Conservation (phyloP, 1,140 invertebrate genomes). For the Temnothorax nylanderi region DNA sequence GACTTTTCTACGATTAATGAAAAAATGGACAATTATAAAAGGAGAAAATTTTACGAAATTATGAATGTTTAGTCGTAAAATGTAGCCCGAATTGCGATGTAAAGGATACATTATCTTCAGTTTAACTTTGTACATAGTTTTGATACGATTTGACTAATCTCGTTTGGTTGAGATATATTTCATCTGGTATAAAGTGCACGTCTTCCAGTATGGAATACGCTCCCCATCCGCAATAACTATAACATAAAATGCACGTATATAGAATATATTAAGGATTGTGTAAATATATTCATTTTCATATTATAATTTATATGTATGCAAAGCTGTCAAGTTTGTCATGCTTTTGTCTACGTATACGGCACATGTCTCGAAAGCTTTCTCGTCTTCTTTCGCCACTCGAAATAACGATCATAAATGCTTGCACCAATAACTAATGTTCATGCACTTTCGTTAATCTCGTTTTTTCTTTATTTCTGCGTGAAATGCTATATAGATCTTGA, state of each 20-base stretch:
- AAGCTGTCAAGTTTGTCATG: neutral
- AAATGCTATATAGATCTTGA: neutral
- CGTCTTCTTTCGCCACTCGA: slow-evolving; percentile 30
- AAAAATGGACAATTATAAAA: neutral
- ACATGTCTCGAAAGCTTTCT: slow-evolving; percentile 18
- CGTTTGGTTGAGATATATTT: neutral
- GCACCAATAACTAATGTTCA: slow-evolving; percentile 4
- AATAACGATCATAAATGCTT: slow-evolving; percentile 28
- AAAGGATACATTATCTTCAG: slow-evolving; percentile 22
- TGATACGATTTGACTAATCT: slow-evolving; percentile 4
- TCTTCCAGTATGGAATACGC: slow-evolving; percentile 22
- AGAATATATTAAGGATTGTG: neutral
- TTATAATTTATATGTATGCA: neutral
- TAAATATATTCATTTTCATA: neutral
- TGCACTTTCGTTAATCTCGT: slow-evolving; percentile 4
- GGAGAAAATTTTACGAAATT: neutral
- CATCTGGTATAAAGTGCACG: slow-evolving; percentile 5
- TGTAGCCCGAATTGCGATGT: neutral
- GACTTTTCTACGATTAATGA: neutral
- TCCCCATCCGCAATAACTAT: slow-evolving; percentile 24
- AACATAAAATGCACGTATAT: neutral
- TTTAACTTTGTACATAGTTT: slow-evolving; percentile 1
- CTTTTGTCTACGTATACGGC: slow-evolving; percentile 3
- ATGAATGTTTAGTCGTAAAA: too few relatives aligned
- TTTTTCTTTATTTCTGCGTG: neutral